A percentile compares a stretch with the other conserved stretches of the same genome.
Conservation (phyloP, 2,113 vertebrate species). For the Ptychochromis oligacanthus region DNA sequence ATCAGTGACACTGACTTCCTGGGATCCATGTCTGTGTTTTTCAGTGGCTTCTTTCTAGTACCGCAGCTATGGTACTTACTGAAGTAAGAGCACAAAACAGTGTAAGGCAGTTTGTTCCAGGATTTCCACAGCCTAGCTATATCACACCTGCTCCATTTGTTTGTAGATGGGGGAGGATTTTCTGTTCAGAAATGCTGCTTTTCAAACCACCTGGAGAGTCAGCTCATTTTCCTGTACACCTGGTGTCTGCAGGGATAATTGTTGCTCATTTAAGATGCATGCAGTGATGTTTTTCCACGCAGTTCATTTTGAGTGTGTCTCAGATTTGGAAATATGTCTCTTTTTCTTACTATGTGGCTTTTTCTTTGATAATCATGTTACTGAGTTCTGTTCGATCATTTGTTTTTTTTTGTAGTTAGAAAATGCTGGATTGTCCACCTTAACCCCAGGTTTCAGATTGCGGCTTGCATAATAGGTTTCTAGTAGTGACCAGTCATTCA, state of each 20-base stretch:
- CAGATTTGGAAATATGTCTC: neutral
- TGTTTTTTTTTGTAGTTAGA: rapidly evolving
- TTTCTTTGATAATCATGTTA: neutral
- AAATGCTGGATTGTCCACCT: neutral
- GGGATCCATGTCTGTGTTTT: neutral
- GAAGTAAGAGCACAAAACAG: slow-evolving; percentile 6
- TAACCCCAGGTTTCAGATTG: neutral
- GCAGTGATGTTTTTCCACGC: slow-evolving; percentile 15
- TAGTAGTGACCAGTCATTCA: neutral
- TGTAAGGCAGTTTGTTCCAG: slow-evolving; percentile 16
- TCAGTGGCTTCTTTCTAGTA: neutral
- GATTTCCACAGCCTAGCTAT: slow-evolving; percentile 2
- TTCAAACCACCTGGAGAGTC: slow-evolving; percentile 47
- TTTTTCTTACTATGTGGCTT: neutral
- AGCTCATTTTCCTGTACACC: slow-evolving; percentile 56
- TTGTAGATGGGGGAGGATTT: slow-evolving; percentile 15
- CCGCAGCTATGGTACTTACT: slow-evolving; percentile 17
- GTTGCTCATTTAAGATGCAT: slow-evolving; percentile 32
- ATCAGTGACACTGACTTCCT: neutral
- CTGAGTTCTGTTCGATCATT: neutral
- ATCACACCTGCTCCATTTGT: slow-evolving; percentile 50
- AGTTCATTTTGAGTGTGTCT: slow-evolving; percentile 4
- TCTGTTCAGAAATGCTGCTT: slow-evolving; percentile 21
- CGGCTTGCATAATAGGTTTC: neutral
- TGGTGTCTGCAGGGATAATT: slow-evolving; percentile 54